These are phyloP conservation scores for Doryteuthis pealeii DNA, from an alignment of 1,140 invertebrate genomes.

Conservation along the genomic window DNA sequence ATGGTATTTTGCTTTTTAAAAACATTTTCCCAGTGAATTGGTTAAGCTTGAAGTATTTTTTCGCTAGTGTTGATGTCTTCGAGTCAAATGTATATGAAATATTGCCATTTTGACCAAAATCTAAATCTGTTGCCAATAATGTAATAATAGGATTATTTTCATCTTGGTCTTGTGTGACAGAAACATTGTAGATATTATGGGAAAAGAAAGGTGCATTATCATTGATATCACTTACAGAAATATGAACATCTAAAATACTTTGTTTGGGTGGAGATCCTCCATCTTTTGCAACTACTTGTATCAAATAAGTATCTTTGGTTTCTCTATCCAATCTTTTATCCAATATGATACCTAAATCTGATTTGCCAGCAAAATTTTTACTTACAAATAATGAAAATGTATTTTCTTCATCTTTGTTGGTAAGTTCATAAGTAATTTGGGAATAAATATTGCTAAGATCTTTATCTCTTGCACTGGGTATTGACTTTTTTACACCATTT, in stretches of 20 bases:
- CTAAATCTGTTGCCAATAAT: conserved; percentile 44
- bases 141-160: conserved; percentile 33
- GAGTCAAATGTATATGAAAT: conserved; percentile 70
- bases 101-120: conserved; percentile 49
- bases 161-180: conserved; percentile 46
- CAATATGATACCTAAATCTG: conserved; percentile 40
- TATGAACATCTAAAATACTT: conserved; percentile 57
- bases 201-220: conserved; percentile 88
- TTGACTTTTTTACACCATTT: conserved; percentile 18
- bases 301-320: conserved; percentile 34
- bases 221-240: conserved; percentile 84
- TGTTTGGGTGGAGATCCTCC: conserved; percentile 41
- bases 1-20: conserved; percentile 26
- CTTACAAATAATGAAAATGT: conserved; percentile 57
- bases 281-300: conserved; percentile 42
- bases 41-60: conserved; percentile 80
- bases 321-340: conserved; percentile 43
- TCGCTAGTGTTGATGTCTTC: conserved; percentile 88
- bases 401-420: neutral
- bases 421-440: neutral
- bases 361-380: conserved; percentile 36
- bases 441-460: neutral
- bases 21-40: conserved; percentile 29
- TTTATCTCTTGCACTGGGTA: conserved; percentile 23
- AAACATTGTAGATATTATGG: conserved; percentile 50